Base-by-base conservation (phyloP, 2,797 vertebrate genomes). In the Acrocephalus scirpaceus region DNA sequence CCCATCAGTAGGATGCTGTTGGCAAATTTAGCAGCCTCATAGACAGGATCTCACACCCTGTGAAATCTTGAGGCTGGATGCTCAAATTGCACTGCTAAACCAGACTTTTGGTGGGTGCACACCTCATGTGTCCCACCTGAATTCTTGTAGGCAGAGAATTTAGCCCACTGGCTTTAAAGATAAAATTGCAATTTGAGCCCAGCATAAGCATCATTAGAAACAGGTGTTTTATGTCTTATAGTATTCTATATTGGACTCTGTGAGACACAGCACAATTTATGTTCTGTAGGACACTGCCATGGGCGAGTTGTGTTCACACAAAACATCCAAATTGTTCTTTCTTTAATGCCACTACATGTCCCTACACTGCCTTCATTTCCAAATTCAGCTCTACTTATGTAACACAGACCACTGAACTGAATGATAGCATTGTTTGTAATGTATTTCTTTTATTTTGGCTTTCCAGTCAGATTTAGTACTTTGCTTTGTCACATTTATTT, bases 381-480 rank as follows among this genome's bases (percentile, higher is more conserved):
- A 90, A 50, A 84, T 86, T 90, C 62, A 94, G 45, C 36, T 86
- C 65, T 29, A 54, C 34, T 93, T 70, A 89, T 14, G 48, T 61
- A 75, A 95, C 11, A 4, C 56, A 72, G 23, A 66, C 64, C 42
- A 72, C 50, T 76, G 70, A 62, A 60, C 12, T 58, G 74, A 80
- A 87, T 83, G 60, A 76, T 87, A 90, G 34, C 26, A 57, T 71
- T 80, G 65, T 84, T 93, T 93, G 38, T 64, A 88, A 82, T 13
- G 23, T 51, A 78, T 84, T 89, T 97, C 17, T 93, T 62, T 88
- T 85, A 54, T 72, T 77, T 71, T 74, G 57, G 9, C 56, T 94
- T 89, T 92, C n/a, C 50, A 75, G 47, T 36, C 47, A 90, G 64
- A 94, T 95, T 93, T 90, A 92, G 64, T 47, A 66, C 40, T 45